phyloP scores from a whole-genome alignment of 2,797 vertebrate genomes.

The Rhabdophis nuchalis region DNA sequence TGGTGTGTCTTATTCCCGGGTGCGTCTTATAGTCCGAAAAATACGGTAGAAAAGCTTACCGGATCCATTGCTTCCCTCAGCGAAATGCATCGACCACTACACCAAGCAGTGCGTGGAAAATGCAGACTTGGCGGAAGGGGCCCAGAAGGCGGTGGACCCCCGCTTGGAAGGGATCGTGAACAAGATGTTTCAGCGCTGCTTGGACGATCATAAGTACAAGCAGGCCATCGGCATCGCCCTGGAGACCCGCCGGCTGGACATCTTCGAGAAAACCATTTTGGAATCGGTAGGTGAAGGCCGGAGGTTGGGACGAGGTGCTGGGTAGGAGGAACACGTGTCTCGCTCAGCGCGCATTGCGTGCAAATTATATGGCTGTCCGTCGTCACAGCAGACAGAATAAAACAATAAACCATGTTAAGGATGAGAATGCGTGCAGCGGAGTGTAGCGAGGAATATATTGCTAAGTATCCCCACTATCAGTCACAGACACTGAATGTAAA shows the following conservation, averaged over 20 bases:
- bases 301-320: neutral
- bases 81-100: conserved; percentile 98
- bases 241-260: conserved; percentile 90
- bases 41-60: neutral
- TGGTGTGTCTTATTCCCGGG: too few relatives aligned
- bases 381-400: neutral
- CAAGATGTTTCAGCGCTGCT: conserved; percentile 97
- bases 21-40: too few relatives aligned
- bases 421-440: too few relatives aligned
- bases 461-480: too few relatives aligned
- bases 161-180: conserved; percentile 97
- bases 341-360: neutral
- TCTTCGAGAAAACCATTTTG: conserved; percentile 96
- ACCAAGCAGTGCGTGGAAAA: conserved; percentile 97
- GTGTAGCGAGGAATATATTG: too few relatives aligned
- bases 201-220: conserved; percentile 98
- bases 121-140: conserved; percentile 89
- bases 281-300: conserved; percentile 82
- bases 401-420: too few relatives aligned
- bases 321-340: fast-evolving
- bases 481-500: too few relatives aligned
- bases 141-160: conserved; percentile 90
- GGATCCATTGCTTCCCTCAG: conserved; percentile 64
- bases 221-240: conserved; percentile 96
- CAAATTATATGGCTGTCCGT: neutral